These are phyloP conservation scores for Euwallacea similis DNA, from an alignment of 1,140 invertebrate genomes.

Conservation along the genomic window DNA sequence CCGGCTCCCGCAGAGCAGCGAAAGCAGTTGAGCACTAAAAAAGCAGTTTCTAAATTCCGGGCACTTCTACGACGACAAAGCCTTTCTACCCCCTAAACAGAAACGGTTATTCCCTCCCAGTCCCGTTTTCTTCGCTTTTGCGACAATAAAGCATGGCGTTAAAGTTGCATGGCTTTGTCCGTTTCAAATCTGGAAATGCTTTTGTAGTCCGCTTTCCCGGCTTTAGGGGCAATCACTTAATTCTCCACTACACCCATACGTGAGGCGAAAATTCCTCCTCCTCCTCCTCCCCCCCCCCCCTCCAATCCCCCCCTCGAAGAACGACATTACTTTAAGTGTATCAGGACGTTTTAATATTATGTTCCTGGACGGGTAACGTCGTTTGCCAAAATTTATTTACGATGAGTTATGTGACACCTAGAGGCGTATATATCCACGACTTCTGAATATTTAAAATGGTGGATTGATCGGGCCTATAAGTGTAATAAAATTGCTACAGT, in stretches of 20 bases:
- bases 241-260: neutral
- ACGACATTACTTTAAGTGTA: neutral
- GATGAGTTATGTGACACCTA: slow-evolving; percentile 2
- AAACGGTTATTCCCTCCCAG: too few relatives aligned
- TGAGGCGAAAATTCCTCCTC: neutral
- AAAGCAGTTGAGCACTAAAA: too few relatives aligned
- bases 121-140: neutral
- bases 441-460: slow-evolving; percentile 1
- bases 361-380: neutral
- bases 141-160: neutral
- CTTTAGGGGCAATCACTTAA: slow-evolving; percentile 3
- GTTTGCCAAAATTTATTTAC: slow-evolving; percentile 5
- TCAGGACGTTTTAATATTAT: slow-evolving; percentile 2
- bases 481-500: neutral
- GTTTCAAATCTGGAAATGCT: slow-evolving; percentile 1
- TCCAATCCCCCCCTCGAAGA: too few relatives aligned
- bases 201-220: slow-evolving; percentile 1
- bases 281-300: too few relatives aligned
- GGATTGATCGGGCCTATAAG: neutral
- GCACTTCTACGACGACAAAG: too few relatives aligned
- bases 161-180: neutral
- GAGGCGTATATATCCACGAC: neutral
- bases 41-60: too few relatives aligned
- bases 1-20: too few relatives aligned
- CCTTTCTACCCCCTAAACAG: too few relatives aligned